Evolutionary conservation across 2,888 invertebrate genomes (phyloP).

Genomic region (Drosophila paramelanica): DNA sequence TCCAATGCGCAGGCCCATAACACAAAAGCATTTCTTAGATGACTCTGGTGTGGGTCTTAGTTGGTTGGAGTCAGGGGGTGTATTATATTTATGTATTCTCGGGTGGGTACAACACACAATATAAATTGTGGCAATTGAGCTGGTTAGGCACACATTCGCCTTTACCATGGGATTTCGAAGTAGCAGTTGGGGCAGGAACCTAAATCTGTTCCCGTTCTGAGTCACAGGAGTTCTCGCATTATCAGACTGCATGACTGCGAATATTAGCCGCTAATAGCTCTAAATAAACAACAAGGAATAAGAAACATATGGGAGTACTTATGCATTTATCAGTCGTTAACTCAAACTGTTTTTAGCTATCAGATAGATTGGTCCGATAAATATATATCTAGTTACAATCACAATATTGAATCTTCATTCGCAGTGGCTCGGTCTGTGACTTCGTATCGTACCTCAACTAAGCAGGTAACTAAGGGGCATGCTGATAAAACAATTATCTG

Average conservation of each 20-base stretch:
- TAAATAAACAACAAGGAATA: slow-evolving; percentile 3
- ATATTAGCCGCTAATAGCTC: slow-evolving; percentile 26
- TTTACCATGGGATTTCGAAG: background rate
- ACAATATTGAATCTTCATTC: background rate
- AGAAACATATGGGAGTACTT: slow-evolving; percentile 2
- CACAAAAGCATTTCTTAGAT: slow-evolving; percentile 14
- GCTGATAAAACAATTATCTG: background rate
- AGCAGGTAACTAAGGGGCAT: too few species aligned
- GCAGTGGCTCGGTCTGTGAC: too few species aligned
- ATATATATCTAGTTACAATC: background rate
- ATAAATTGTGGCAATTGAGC: slow-evolving; percentile 27
- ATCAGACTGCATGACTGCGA: slow-evolving; percentile 60
- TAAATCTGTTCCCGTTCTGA: slow-evolving; percentile 23
- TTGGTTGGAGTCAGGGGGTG: slow-evolving; percentile 27
- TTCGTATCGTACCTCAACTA: too few species aligned
- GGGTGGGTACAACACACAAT: slow-evolving; percentile 32
- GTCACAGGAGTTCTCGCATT: slow-evolving; percentile 25
- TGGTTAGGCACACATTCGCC: background rate
- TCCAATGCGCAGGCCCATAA: slow-evolving; percentile 57
- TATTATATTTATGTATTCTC: slow-evolving; percentile 3
- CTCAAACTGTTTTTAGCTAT: too few species aligned
- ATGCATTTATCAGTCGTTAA: background rate
- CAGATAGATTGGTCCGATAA: background rate
- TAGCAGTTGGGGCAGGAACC: slow-evolving; percentile 6
- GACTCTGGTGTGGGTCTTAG: slow-evolving; percentile 1